These are phyloP conservation scores for Eulemur mongoz DNA, from an alignment of 2,797 vertebrate species.

Conservation along the genomic window DNA sequence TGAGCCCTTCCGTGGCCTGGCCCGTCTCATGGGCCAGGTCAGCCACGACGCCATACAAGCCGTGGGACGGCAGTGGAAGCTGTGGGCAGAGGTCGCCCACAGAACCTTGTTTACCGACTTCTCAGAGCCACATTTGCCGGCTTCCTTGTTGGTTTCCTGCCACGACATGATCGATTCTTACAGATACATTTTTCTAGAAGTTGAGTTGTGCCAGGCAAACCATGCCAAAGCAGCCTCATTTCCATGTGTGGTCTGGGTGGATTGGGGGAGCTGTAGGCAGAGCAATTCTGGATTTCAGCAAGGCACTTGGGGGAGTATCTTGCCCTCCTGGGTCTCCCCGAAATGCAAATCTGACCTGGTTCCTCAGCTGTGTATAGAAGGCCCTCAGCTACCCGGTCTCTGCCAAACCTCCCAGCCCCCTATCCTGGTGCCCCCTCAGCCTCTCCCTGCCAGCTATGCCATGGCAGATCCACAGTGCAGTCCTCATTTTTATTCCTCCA, in stretches of 20 bases:
- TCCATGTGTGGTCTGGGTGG: slow-evolving; percentile 71
- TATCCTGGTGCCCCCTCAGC: neutral
- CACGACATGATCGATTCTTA: slow-evolving; percentile 70
- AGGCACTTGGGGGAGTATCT: neutral
- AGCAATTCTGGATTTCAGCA: slow-evolving; percentile 23
- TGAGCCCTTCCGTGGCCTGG: neutral
- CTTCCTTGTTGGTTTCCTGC: slow-evolving; percentile 71
- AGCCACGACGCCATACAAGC: neutral
- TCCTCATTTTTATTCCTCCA: neutral
- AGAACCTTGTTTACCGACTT: slow-evolving; percentile 50
- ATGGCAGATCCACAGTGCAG: no score
- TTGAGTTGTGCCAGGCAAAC: slow-evolving; percentile 73
- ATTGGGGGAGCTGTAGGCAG: slow-evolving; percentile 54
- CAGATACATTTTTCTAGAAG: slow-evolving; percentile 73
- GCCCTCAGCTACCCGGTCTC: neutral
- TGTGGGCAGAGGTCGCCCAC: neutral
- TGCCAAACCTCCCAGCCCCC: neutral
- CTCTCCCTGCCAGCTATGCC: neutral
- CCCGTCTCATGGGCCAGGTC: neutral
- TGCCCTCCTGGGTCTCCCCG: neutral
- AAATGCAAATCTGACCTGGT: neutral
- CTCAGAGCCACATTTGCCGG: slow-evolving; percentile 58
- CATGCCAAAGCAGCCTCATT: slow-evolving; percentile 74
- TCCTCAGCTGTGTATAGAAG: neutral
- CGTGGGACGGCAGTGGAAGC: neutral